Conservation (phyloP, 2,888 invertebrate species). For the Drosophila borealis region DNA sequence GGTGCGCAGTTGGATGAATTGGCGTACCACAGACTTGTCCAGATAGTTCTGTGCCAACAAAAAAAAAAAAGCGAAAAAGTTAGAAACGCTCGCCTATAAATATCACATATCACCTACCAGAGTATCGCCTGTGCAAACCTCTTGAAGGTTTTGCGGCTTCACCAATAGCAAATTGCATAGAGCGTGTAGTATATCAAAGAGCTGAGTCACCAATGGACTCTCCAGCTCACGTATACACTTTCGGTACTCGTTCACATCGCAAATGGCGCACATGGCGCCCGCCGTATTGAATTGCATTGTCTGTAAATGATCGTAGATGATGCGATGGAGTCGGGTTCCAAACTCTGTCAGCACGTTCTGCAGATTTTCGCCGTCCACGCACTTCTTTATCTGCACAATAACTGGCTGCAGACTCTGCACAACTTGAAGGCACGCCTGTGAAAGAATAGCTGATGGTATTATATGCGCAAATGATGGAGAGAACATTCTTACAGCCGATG, state of each 20-base stretch:
- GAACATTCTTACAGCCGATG: slow-evolving; percentile 89
- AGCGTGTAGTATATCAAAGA: slow-evolving; percentile 98
- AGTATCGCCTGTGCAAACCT: slow-evolving; percentile 97
- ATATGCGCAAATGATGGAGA: not conserved
- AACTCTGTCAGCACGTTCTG: slow-evolving; percentile 94
- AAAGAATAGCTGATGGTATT: slow-evolving; percentile 45
- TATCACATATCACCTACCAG: slow-evolving; percentile 88
- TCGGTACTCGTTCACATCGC: slow-evolving; percentile 98
- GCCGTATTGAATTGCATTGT: slow-evolving; percentile 97
- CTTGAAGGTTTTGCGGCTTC: slow-evolving; percentile 97
- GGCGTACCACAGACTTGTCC: slow-evolving; percentile 94
- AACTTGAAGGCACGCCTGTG: slow-evolving; percentile 92
- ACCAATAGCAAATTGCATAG: slow-evolving; percentile 97
- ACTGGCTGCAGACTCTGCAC: slow-evolving; percentile 92
- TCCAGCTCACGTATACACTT: slow-evolving; percentile 91
- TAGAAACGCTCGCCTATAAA: not conserved
- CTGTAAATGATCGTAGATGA: slow-evolving; percentile 97
- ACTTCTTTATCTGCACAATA: slow-evolving; percentile 91
- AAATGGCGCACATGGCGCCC: slow-evolving; percentile 98
- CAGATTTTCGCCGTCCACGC: slow-evolving; percentile 96
- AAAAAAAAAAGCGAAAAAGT: slow-evolving; percentile 11
- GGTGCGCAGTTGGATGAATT: slow-evolving; percentile 96
- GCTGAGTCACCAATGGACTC: slow-evolving; percentile 91
- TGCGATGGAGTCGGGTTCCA: slow-evolving; percentile 95
- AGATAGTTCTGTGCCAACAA: slow-evolving; percentile 90